These are phyloP conservation scores for Salvelinus fontinalis DNA, from an alignment of 2,113 vertebrate genomes.

Conservation along the genomic window DNA sequence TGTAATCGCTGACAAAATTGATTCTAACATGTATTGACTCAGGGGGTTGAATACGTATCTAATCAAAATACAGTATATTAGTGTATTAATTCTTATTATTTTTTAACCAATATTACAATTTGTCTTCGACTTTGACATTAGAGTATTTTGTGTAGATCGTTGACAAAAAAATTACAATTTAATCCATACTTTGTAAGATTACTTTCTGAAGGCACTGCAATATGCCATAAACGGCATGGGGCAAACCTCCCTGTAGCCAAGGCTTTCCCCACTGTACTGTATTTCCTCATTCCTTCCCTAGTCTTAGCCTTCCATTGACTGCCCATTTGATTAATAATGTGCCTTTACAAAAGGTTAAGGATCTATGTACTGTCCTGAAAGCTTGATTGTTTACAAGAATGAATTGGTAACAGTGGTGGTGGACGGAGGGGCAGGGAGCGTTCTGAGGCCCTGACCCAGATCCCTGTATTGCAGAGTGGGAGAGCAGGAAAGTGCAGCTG, in stretches of 20 bases:
- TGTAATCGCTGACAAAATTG: too few relatives aligned
- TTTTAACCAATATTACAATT: too few relatives aligned
- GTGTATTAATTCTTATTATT: too few relatives aligned
- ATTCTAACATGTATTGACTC: too few relatives aligned
- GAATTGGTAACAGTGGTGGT: slow-evolving; percentile 34
- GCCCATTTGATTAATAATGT: background rate
- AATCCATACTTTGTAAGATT: too few relatives aligned
- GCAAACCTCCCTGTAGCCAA: background rate
- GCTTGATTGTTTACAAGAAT: slow-evolving; percentile 22
- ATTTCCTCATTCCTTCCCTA: background rate
- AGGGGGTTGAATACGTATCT: too few relatives aligned
- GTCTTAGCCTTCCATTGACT: background rate
- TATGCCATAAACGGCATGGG: background rate
- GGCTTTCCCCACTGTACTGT: background rate
- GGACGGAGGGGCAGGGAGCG: slow-evolving; percentile 26
- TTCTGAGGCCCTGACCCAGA: slow-evolving; percentile 64
- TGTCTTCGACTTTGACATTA: too few relatives aligned
- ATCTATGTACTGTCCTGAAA: slow-evolving; percentile 4
- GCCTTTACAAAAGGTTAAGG: slow-evolving; percentile 2
- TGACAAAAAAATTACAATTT: too few relatives aligned
- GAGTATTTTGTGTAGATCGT: too few relatives aligned
- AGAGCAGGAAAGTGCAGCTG: slow-evolving; percentile 55
- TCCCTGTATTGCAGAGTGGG: slow-evolving; percentile 58
- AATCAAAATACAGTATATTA: too few relatives aligned
- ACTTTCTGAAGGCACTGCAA: background rate